A percentile compares a stretch with the other conserved stretches of the same genome.
Evolutionary conservation across 2,888 invertebrate species (phyloP).

Genomic region (Magallana nippona): DNA sequence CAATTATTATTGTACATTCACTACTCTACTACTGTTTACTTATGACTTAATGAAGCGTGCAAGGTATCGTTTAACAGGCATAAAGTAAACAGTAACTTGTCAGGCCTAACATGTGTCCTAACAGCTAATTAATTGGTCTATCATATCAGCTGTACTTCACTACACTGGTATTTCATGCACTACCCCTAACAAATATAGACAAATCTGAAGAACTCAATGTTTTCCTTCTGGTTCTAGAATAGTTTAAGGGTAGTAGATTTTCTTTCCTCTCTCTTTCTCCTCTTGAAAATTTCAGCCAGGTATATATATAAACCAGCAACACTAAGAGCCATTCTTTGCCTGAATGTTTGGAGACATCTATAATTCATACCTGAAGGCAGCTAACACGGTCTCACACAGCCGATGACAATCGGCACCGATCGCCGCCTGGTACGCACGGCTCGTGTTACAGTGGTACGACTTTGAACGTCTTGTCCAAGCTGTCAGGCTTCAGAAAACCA

Average conservation of each 20-base stretch:
- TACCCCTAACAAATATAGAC: neutral
- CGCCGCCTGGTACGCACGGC: constrained; percentile 27
- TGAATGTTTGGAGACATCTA: constrained; percentile 27
- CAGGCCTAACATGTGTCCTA: constrained; percentile 2
- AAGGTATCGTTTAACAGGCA: constrained; percentile 23
- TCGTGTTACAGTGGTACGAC: constrained; percentile 36
- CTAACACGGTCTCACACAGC: constrained; percentile 18
- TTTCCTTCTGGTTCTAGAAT: neutral
- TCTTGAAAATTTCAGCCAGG: too few relatives aligned
- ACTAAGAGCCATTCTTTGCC: neutral
- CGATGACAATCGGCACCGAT: constrained; percentile 22
- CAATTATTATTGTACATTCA: constrained; percentile 21
- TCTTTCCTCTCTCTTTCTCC: too few relatives aligned
- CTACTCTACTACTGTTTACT: constrained; percentile 13
- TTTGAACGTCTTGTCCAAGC: constrained; percentile 35
- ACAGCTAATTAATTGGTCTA: constrained; percentile 8
- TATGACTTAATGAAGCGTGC: constrained; percentile 35
- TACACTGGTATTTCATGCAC: neutral
- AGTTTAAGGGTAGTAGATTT: too few relatives aligned
- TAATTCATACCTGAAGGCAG: constrained; percentile 32
- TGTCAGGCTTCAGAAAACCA: constrained; percentile 32
- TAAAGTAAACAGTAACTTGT: constrained; percentile 9
- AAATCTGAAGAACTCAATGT: neutral
- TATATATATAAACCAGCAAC: neutral
- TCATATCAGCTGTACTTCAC: neutral